phyloP scores from a whole-genome alignment of 2,113 vertebrate species.

The Xenotilapia leptura region DNA sequence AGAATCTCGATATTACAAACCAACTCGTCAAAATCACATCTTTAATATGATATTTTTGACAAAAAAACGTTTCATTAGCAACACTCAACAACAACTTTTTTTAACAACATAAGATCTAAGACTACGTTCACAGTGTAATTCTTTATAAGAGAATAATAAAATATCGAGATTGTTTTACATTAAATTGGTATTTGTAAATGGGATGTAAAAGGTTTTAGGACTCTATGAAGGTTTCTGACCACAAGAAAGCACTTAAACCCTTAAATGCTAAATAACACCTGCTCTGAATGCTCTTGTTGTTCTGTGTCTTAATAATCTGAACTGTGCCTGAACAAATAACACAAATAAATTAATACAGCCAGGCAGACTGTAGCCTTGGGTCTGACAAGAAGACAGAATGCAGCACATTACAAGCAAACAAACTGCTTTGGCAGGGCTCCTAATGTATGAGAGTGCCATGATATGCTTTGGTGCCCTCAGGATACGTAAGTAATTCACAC shows the following conservation, averaged over 20 bases:
- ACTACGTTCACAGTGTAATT: not conserved
- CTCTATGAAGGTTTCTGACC: not conserved
- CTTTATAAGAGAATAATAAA: not conserved
- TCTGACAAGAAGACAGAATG: slow-evolving; percentile 25
- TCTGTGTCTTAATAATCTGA: not conserved
- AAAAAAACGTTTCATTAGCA: not conserved
- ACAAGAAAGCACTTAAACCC: not conserved
- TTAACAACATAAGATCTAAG: not conserved
- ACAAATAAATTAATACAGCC: slow-evolving; percentile 6
- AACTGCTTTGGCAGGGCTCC: not conserved
- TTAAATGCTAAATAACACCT: not conserved
- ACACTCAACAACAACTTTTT: not conserved
- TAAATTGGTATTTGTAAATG: not conserved
- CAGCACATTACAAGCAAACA: slow-evolving; percentile 25
- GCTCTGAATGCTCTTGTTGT: not conserved
- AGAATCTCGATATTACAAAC: not conserved
- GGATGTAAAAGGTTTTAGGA: not conserved
- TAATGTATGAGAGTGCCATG: slow-evolving; percentile 19
- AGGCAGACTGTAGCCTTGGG: not conserved
- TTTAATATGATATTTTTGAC: not conserved
- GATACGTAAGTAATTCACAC: slow-evolving; percentile 8
- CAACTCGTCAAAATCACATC: not conserved
- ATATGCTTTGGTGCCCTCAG: not conserved
- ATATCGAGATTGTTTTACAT: not conserved
- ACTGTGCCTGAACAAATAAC: not conserved